A percentile compares a stretch with the other conserved stretches of the same genome.
Conservation (phyloP, 1,140 invertebrate species). For the Chionoecetes opilio region DNA sequence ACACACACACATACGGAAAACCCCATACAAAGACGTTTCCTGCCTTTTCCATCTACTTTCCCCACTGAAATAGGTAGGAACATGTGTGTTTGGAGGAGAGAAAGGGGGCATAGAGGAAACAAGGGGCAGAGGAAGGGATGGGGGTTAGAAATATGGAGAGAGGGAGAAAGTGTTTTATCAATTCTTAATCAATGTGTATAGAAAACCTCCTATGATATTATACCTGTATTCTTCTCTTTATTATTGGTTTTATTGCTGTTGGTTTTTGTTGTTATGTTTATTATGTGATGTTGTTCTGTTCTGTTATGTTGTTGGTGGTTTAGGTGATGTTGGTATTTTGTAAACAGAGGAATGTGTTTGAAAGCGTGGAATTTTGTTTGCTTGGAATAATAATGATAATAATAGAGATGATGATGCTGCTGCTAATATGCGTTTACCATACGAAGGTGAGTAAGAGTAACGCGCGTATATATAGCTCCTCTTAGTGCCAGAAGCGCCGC, state of each 20-base stretch:
- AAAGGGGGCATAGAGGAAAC: not conserved
- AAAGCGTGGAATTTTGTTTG: too few species aligned
- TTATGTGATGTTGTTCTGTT: too few species aligned
- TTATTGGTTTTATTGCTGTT: too few species aligned
- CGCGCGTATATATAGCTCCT: not conserved
- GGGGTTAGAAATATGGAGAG: not conserved
- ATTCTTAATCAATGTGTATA: too few species aligned
- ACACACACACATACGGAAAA: slow-evolving; percentile 31
- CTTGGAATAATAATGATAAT: not conserved
- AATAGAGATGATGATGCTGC: not conserved
- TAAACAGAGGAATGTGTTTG: too few species aligned
- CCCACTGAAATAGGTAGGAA: not conserved
- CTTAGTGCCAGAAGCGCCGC: not conserved
- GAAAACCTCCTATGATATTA: not conserved
- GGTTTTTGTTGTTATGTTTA: too few species aligned
- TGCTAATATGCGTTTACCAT: not conserved
- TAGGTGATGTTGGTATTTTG: too few species aligned
- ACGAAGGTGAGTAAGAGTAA: not conserved
- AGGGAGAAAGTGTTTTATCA: not conserved
- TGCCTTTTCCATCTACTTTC: not conserved
- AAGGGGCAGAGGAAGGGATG: not conserved
- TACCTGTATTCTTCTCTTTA: not conserved
- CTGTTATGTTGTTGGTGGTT: too few species aligned
- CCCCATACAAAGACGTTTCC: not conserved
- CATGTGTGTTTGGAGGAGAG: not conserved